Evolutionary conservation across 2,113 vertebrate genomes (phyloP).

Genomic region (Chunga burmeisteri): DNA sequence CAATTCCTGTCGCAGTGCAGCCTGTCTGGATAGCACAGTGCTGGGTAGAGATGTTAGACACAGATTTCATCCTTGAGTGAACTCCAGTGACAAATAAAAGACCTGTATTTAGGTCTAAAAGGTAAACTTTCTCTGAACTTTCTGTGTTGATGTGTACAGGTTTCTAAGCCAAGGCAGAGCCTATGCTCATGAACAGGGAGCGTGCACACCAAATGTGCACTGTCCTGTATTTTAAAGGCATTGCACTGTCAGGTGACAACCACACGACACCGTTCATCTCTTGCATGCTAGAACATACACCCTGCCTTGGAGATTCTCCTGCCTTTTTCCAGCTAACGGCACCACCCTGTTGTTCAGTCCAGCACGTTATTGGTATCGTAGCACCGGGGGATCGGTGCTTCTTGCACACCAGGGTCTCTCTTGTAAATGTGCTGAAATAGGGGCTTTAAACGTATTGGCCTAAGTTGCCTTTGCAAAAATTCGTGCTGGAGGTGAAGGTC

Average conservation of each 20-base stretch:
- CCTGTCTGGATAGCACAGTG: accelerated
- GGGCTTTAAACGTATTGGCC: accelerated
- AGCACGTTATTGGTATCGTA: accelerated
- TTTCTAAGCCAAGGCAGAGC: not conserved
- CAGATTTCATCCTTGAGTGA: not conserved
- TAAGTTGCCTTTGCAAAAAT: not conserved
- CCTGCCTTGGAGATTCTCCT: no score
- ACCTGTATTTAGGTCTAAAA: not conserved
- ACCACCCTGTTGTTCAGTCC: not conserved
- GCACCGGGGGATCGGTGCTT: not conserved
- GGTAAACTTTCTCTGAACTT: not conserved
- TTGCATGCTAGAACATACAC: not conserved
- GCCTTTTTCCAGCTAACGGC: not conserved
- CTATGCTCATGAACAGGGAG: accelerated
- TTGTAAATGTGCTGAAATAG: not conserved
- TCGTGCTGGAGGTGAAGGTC: not conserved
- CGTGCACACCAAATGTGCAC: not conserved
- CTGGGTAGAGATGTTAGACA: not conserved
- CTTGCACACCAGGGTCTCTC: accelerated
- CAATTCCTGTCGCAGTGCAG: not conserved
- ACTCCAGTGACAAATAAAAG: not conserved
- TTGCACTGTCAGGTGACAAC: no score
- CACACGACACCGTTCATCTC: not conserved
- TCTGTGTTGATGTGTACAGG: no score
- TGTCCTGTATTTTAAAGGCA: not conserved